Evolutionary conservation across 2,113 vertebrate genomes (phyloP).

Genomic region (Cettia cetti): DNA sequence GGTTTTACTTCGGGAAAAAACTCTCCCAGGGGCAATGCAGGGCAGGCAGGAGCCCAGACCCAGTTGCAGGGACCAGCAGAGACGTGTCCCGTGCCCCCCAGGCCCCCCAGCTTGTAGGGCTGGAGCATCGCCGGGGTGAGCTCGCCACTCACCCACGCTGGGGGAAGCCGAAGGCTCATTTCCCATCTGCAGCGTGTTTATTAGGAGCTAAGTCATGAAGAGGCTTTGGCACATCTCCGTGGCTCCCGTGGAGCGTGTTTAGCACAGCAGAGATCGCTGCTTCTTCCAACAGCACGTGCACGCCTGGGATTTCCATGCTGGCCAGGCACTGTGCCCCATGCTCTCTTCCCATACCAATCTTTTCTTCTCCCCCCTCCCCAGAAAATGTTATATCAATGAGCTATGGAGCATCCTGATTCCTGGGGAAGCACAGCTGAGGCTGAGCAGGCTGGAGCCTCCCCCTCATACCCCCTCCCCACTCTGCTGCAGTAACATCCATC

Average conservation of each 20-base stretch:
- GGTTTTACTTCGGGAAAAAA: neutral
- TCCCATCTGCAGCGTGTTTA: neutral
- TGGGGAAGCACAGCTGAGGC: neutral
- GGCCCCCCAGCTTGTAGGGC: neutral
- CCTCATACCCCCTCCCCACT: neutral
- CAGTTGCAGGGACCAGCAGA: neutral
- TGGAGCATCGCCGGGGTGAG: rapidly evolving
- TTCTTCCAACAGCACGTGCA: neutral
- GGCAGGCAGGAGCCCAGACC: neutral
- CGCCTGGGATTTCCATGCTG: neutral
- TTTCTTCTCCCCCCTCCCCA: too few relatives aligned
- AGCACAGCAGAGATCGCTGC: neutral
- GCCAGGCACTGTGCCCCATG: neutral
- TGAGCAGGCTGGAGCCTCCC: neutral
- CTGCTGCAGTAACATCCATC: conserved; percentile 37
- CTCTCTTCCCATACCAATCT: neutral
- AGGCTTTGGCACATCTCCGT: conserved; percentile 25
- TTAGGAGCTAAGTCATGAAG: conserved; percentile 35
- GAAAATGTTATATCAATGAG: neutral
- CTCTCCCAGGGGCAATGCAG: neutral
- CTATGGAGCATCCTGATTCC: neutral
- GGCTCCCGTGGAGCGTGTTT: neutral
- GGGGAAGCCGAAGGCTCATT: neutral
- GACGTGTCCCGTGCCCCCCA: rapidly evolving
- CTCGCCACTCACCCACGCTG: neutral